Evolutionary conservation across 2,113 vertebrate species (phyloP), one percentile per base, ranked within the genome.

Genomic region (Siniperca knerii): DNA sequence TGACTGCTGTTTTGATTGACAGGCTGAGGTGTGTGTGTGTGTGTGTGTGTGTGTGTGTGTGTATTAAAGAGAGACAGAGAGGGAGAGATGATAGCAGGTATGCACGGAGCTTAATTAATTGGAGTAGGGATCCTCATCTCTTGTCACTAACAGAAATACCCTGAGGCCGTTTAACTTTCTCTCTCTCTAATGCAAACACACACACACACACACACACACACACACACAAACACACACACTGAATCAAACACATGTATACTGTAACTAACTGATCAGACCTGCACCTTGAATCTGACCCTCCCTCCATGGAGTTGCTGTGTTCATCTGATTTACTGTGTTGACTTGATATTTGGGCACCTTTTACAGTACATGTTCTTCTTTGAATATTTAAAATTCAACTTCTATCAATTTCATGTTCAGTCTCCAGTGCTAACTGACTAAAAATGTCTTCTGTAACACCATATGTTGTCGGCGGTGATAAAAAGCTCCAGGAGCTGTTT

Each of bases 1-100:
- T 70, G 60, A 69, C 84, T 87, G 82, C 83, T 79, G 79, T 25
- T 87, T 72, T 93, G 88, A 94, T 25, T 89, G 92, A 83, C 86
- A 79, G 77, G 12, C 70, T 10, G 66, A 75, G 40, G 62, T 80
- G 54, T 72, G 4, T 73, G 70, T 81, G 16, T 29, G 4, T 73
- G 70, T 13, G 62, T 80, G 54, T 72, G 4, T 73, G 70, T 81
- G 16, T 29, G 25, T 29, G 52, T 60, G 16, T 54, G 46, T 70
- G 68, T 61, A 50, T 13, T 20, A 73, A 60, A 90, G 15, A 57
- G 55, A 77, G 4, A 66, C 62, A 40, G 50, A 57, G 61, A 74
- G 52, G 48, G 25, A 82, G 73, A 74, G 40, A 72, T 77, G 77
- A 79, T 72, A 77, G 82, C 68, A 91, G 64, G 73, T 86, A 80